Base-by-base conservation (phyloP, 2,888 invertebrate species). In the Protophormia terraenovae region DNA sequence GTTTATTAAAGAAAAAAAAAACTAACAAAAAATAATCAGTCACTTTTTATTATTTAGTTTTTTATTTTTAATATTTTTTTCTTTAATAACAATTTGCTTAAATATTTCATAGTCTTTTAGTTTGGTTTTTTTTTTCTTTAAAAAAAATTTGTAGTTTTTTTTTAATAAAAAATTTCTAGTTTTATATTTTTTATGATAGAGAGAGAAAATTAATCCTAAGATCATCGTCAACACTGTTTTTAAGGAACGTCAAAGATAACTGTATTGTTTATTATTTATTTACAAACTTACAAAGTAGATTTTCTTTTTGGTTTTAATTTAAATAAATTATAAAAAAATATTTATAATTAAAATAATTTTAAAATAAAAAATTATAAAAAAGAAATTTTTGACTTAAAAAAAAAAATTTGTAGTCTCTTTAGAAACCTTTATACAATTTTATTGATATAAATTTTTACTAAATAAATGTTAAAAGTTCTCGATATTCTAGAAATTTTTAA, bases 181-280 rank as follows among this genome's bases (percentile, higher is more conserved):
- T 60, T 38, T 66, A n/a, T 64, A 53, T 60, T 64, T 32, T 47
- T n/a, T 38, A 38, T 38, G 35, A 27, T 27, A 45, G 58, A 19
- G 16, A 14, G 66, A 41, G 41, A 41, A 71, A 75, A 41, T 32
- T n/a, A 50, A 73, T 71, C 67, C 66, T 73, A 27, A 82, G 78
- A 71, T 82, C 69, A 62, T 79, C 41, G 82, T 64, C 85, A 78
- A 78, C 85, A 85, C 78, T 82, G 85, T 79, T 79, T 82, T 85
- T 78, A 85, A 85, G 85, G 85, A 85, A 85, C 85, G 85, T 85
- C 85, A 85, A 85, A 85, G 85, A 85, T 85, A 85, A 79, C 85
- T 85, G 85, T 85, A 85, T 85, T 75, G 85, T 82, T 85, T 82
- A 35, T 82, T 75, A 78, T 82, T 82, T 85, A 85, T 85, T 75